Percentiles rank a stretch among this genome's conserved stretches.
These are phyloP conservation scores for Platorchestia sp. DNA, from an alignment of 1,140 invertebrate species.

Conservation along the genomic window DNA sequence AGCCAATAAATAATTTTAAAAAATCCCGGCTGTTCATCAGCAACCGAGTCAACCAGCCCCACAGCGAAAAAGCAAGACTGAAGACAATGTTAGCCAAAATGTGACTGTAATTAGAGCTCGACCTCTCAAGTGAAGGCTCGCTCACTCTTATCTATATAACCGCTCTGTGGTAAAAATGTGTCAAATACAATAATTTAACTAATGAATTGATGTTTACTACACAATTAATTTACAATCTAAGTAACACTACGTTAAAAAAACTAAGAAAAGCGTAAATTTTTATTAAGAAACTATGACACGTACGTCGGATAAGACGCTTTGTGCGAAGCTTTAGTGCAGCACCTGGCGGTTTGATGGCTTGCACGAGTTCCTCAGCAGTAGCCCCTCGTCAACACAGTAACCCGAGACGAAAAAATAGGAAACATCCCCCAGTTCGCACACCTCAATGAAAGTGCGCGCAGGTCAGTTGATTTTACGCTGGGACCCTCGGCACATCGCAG, in stretches of 20 bases:
- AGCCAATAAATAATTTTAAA: too few relatives aligned
- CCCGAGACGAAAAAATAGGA: background rate
- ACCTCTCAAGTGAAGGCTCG: background rate
- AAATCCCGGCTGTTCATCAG: background rate
- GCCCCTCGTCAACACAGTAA: background rate
- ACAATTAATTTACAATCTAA: background rate
- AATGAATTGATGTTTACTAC: background rate
- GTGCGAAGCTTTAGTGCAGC: background rate
- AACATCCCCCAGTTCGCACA: background rate
- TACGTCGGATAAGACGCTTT: background rate
- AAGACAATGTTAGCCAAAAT: background rate
- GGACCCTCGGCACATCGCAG: background rate
- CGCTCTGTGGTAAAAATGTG: background rate
- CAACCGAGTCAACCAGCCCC: background rate
- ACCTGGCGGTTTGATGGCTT: background rate
- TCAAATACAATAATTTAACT: background rate
- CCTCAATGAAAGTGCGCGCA: background rate
- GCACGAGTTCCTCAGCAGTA: background rate
- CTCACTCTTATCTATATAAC: background rate
- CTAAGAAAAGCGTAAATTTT: background rate
- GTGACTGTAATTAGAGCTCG: background rate
- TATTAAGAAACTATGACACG: background rate
- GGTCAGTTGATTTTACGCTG: background rate
- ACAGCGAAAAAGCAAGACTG: background rate
- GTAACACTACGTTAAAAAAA: background rate